Conservation (phyloP, 2,113 vertebrate genomes). For the Sisor rabdophorus region DNA sequence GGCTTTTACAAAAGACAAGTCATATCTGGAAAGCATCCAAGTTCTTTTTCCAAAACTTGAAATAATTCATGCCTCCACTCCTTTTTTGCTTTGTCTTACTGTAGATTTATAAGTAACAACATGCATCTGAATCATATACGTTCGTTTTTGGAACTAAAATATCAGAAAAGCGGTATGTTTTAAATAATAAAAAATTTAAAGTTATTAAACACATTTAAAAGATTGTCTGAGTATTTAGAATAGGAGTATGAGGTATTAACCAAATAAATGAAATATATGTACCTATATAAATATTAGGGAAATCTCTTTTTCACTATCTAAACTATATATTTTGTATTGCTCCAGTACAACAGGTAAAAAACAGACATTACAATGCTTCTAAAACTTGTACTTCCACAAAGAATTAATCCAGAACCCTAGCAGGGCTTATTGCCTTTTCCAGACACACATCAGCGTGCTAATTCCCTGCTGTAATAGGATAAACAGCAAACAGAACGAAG, state of each 20-base stretch:
- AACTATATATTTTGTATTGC: not conserved
- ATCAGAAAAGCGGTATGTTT: slow-evolving; percentile 1
- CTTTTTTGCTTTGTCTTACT: slow-evolving; percentile 36
- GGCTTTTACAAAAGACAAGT: slow-evolving; percentile 42
- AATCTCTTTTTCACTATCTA: not conserved
- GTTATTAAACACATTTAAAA: not conserved
- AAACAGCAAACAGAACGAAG: slow-evolving; percentile 64
- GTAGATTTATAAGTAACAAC: slow-evolving; percentile 35
- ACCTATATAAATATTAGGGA: not conserved
- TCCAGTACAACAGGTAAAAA: not conserved
- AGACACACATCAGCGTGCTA: slow-evolving; percentile 46
- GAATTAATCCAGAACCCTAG: slow-evolving; percentile 37
- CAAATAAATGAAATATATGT: not conserved
- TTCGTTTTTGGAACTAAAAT: slow-evolving; percentile 14
- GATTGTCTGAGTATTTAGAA: not conserved
- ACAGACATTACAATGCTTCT: not conserved
- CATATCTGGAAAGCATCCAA: slow-evolving; percentile 47
- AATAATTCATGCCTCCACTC: slow-evolving; percentile 47
- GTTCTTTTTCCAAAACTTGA: slow-evolving; percentile 39
- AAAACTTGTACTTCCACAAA: slow-evolving; percentile 22
- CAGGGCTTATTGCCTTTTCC: slow-evolving; percentile 39
- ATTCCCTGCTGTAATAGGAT: slow-evolving; percentile 55
- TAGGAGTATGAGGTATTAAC: not conserved
- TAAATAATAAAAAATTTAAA: not conserved
- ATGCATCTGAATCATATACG: slow-evolving; percentile 35